These are phyloP conservation scores for Taenaris catops DNA, from an alignment of 2,888 invertebrate species.

Conservation along the genomic window DNA sequence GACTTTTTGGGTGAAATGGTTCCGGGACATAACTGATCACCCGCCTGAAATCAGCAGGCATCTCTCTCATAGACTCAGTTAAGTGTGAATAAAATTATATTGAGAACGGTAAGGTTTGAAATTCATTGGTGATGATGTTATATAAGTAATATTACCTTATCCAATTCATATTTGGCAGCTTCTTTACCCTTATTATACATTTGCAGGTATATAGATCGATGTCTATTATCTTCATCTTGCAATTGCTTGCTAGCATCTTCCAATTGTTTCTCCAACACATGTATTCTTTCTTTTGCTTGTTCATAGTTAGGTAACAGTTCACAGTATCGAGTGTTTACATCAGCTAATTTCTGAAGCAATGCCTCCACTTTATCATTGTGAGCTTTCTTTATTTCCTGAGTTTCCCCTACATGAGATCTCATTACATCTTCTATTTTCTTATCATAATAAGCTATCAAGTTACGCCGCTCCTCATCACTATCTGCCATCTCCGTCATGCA, in stretches of 20 bases:
- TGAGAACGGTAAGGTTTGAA: too few species aligned
- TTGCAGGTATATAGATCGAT: conserved; percentile 88
- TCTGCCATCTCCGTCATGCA: conserved; percentile 74
- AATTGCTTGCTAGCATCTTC: conserved; percentile 85
- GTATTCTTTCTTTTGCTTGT: conserved; percentile 85
- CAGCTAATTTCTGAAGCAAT: conserved; percentile 84
- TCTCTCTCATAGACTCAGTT: too few species aligned
- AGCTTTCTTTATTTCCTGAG: conserved; percentile 87
- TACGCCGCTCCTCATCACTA: conserved; percentile 83
- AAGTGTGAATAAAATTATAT: too few species aligned
- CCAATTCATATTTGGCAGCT: conserved; percentile 86
- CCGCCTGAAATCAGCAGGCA: too few species aligned
- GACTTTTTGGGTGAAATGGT: too few species aligned
- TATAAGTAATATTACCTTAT: conserved; percentile 82
- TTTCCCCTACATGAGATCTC: conserved; percentile 78
- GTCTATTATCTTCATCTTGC: conserved; percentile 85
- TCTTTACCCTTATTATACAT: conserved; percentile 92
- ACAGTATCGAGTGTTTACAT: conserved; percentile 88
- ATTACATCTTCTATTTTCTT: conserved; percentile 87
- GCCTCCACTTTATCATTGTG: conserved; percentile 91
- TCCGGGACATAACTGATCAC: too few species aligned
- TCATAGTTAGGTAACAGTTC: conserved; percentile 87
- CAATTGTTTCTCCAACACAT: conserved; percentile 85
- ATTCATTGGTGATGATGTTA: too few species aligned
- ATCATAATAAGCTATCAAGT: conserved; percentile 85